Conservation (phyloP, 2,113 vertebrate species). For the Eptesicus fuscus region DNA sequence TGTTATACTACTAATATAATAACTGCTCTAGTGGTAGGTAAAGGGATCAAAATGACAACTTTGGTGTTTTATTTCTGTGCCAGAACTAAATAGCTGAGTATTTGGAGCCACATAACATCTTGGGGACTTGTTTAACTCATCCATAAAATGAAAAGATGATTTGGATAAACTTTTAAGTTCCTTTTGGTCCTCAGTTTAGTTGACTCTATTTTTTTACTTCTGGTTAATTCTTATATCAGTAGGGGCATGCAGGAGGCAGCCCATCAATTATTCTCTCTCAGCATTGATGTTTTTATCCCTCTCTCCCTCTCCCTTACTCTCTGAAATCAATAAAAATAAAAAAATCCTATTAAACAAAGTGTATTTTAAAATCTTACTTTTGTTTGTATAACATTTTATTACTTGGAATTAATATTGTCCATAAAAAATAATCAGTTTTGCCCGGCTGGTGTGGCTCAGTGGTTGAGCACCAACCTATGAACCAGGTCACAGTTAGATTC, state of each 20-base stretch:
- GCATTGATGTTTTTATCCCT: too few species aligned
- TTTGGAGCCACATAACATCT: not conserved
- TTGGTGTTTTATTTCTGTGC: not conserved
- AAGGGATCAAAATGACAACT: not conserved
- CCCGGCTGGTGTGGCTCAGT: too few species aligned
- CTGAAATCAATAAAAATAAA: too few species aligned
- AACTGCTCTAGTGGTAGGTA: not conserved
- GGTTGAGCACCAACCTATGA: too few species aligned
- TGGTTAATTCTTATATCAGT: not conserved
- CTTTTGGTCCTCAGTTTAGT: not conserved
- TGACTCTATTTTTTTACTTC: not conserved
- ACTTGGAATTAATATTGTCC: not conserved
- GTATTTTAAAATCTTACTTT: not conserved
- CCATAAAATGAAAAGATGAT: not conserved
- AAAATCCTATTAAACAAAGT: not conserved
- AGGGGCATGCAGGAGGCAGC: not conserved
- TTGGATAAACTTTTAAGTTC: not conserved
- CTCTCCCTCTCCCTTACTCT: too few species aligned
- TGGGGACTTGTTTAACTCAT: not conserved
- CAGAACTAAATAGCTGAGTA: not conserved
- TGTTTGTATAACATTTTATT: not conserved
- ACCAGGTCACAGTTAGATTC: too few species aligned
- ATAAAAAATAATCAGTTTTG: not conserved
- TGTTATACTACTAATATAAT: not conserved
- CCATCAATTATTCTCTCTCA: too few species aligned